Evolutionary conservation across 2,113 vertebrate genomes (phyloP).

Genomic region (Rynchops niger): DNA sequence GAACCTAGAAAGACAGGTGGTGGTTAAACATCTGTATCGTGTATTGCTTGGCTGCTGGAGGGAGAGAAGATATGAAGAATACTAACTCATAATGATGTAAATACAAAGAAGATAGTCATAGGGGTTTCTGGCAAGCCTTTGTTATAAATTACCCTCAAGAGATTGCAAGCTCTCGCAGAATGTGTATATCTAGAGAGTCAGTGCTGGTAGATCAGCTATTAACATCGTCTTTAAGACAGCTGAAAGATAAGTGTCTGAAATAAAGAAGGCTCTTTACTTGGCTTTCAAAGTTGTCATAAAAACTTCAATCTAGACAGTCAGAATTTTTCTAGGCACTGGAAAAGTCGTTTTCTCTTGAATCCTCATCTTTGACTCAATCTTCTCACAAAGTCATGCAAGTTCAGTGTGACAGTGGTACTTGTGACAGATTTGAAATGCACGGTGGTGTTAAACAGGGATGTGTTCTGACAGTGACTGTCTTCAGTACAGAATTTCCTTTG

Average conservation of each 20-base stretch:
- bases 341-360: not conserved
- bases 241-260: not conserved
- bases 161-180: not conserved
- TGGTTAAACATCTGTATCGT: not conserved
- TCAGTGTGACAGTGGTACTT: not conserved
- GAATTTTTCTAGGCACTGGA: not conserved
- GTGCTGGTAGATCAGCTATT: not conserved
- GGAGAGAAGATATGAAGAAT: not conserved
- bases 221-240: not conserved
- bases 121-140: not conserved
- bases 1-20: not conserved
- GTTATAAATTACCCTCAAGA: not conserved
- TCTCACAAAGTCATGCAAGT: not conserved
- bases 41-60: not conserved
- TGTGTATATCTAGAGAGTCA: not conserved
- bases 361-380: not conserved
- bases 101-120: not conserved
- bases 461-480: not conserved
- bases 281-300: not conserved
- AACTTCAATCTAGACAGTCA: not conserved
- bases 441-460: not conserved
- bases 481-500: not conserved
- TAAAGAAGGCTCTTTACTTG: not conserved
- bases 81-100: conserved; percentile 6
- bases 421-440: not conserved